phyloP scores from a whole-genome alignment of 2,888 invertebrate genomes.

The Meiosimyza platycephala region DNA sequence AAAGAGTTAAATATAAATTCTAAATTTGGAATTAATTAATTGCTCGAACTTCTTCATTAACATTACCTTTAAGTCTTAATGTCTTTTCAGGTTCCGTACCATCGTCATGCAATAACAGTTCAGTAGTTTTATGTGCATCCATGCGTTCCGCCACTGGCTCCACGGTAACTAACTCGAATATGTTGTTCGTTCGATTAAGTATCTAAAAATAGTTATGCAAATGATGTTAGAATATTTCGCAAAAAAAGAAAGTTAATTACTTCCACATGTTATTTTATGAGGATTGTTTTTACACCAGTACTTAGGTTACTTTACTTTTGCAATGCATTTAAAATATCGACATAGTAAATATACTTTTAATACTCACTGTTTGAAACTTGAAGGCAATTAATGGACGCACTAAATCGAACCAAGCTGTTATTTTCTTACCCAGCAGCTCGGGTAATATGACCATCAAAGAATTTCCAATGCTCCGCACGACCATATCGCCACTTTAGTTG shows the following conservation, averaged over 20 bases:
- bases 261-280: too few relatives aligned
- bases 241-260: too few relatives aligned
- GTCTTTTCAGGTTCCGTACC: conserved; percentile 79
- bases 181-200: conserved; percentile 93
- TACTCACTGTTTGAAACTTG: conserved; percentile 91
- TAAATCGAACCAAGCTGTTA: conserved; percentile 92
- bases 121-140: conserved; percentile 71
- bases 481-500: conserved; percentile 80
- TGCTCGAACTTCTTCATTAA: background rate
- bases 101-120: conserved; percentile 69
- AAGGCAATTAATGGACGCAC: conserved; percentile 93
- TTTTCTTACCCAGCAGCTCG: conserved; percentile 87
- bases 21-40: too few relatives aligned
- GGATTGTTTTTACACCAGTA: too few relatives aligned
- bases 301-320: too few relatives aligned
- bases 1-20: too few relatives aligned
- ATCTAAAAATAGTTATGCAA: conserved; percentile 73
- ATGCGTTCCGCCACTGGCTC: conserved; percentile 83
- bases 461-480: conserved; percentile 89
- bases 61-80: conserved; percentile 80
- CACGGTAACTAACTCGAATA: conserved; percentile 92
- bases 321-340: too few relatives aligned
- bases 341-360: background rate
- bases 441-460: conserved; percentile 90
- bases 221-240: too few relatives aligned